Evolutionary conservation across 2,888 invertebrate species (phyloP).

Genomic region (Heterodera filipjevi): DNA sequence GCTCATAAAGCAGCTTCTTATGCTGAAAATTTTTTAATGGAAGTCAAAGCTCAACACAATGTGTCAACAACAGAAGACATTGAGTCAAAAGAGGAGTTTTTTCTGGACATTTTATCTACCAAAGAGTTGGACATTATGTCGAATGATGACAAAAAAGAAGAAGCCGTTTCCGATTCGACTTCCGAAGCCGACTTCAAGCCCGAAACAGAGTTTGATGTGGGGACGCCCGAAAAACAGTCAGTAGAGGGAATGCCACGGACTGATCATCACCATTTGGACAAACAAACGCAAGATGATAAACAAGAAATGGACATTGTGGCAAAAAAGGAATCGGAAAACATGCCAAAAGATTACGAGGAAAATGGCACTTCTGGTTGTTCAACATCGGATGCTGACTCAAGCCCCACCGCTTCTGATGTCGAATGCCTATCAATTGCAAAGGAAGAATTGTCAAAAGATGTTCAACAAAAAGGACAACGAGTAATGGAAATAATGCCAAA

Average conservation of each 20-base stretch:
- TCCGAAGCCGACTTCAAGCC: constrained; percentile 1
- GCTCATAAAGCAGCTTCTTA: not conserved
- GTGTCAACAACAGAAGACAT: not conserved
- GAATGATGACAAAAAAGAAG: not conserved
- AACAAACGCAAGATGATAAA: not conserved
- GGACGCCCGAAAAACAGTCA: not conserved
- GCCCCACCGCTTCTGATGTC: no score
- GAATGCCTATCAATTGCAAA: no score
- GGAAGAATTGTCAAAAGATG: no score
- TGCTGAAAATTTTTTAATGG: not conserved
- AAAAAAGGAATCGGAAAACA: no score
- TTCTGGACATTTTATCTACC: no score
- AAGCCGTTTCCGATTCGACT: not conserved
- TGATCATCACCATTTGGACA: no score
- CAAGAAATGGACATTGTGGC: not conserved
- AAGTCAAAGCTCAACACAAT: not conserved
- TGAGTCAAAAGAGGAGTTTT: not conserved
- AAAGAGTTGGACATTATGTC: not conserved
- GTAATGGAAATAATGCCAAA: no score
- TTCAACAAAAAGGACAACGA: no score
- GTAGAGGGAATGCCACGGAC: not conserved
- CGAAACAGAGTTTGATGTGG: not conserved
- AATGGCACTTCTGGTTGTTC: no score
- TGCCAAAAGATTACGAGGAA: no score
- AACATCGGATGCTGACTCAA: no score